Evolutionary conservation across 2,113 vertebrate genomes (phyloP).

Genomic region (Calonectris borealis): DNA sequence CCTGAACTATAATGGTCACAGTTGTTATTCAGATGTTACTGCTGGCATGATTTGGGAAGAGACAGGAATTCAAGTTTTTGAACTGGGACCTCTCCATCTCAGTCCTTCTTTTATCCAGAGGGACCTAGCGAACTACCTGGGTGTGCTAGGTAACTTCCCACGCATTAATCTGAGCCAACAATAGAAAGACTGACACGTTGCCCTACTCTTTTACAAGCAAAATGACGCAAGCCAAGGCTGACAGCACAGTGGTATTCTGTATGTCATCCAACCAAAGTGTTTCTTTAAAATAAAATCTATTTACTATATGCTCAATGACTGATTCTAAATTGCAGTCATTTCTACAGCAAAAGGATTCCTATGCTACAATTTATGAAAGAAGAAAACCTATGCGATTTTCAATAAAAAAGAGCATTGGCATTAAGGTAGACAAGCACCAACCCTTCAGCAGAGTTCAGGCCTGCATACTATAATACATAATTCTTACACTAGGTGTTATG

Average conservation of each 20-base stretch:
- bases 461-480: not conserved
- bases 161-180: not conserved
- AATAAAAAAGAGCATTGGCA: not conserved
- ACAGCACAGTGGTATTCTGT: not conserved
- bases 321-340: not conserved
- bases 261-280: not conserved
- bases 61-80: not conserved
- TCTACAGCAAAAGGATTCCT: not conserved
- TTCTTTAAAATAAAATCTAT: not conserved
- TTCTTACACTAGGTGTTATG: not conserved
- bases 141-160: not conserved
- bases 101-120: not conserved
- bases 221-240: not conserved
- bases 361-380: not conserved
- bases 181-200: not conserved
- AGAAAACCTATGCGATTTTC: not conserved
- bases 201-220: not conserved
- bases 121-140: not conserved
- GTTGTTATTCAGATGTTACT: not conserved
- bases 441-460: not conserved
- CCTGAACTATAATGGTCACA: not conserved
- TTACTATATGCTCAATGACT: not conserved
- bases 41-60: not conserved
- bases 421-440: not conserved
- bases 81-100: not conserved